These are phyloP conservation scores for Heliocidaris erythrogramma DNA, from an alignment of 35 echinoderm and acorn worm species.

Conservation along the genomic window DNA sequence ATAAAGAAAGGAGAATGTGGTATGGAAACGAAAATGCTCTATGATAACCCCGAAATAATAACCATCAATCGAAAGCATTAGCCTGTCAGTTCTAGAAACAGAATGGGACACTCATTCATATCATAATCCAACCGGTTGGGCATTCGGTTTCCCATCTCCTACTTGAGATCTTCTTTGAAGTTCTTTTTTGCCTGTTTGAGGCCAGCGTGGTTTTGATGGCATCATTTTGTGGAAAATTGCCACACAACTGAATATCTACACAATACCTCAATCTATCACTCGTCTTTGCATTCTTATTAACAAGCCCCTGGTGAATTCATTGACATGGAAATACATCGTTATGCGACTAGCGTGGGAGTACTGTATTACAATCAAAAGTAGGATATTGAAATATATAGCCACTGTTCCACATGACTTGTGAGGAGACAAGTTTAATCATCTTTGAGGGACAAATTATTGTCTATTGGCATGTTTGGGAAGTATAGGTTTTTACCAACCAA, in stretches of 20 bases:
- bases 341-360: not conserved
- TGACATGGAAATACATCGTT: not conserved
- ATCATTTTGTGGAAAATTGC: not conserved
- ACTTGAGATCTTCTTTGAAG: not conserved
- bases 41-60: not conserved
- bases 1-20: not conserved
- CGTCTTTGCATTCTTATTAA: not conserved
- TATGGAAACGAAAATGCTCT: not conserved
- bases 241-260: not conserved
- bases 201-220: not conserved
- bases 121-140: not conserved
- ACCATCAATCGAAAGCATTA: not conserved
- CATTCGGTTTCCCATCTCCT: not conserved
- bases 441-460: not conserved
- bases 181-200: not conserved
- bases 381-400: not conserved
- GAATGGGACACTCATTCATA: not conserved
- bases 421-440: not conserved
- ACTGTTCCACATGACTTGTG: not conserved
- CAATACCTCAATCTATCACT: not conserved
- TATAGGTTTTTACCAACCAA: too few relatives aligned
- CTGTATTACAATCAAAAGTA: not conserved
- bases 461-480: too few relatives aligned
- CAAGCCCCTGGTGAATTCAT: not conserved
- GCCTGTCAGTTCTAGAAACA: not conserved